Evolutionary conservation across 2,113 vertebrate genomes (phyloP).

Genomic region (Leptocoma aspasia): DNA sequence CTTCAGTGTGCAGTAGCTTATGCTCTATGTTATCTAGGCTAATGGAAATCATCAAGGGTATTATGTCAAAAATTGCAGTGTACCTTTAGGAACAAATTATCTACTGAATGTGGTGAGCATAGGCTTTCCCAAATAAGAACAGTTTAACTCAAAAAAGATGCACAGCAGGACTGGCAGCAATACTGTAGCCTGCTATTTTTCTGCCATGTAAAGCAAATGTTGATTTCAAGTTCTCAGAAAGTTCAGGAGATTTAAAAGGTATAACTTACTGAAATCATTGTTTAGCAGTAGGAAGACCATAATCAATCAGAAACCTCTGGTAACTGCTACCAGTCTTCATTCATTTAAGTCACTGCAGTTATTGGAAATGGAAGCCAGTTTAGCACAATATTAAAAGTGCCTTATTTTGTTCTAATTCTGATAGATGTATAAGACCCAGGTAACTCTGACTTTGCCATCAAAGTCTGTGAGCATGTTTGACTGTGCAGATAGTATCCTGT

Average conservation of each 20-base stretch:
- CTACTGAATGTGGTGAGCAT: neutral
- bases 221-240: neutral
- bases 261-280: neutral
- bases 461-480: neutral
- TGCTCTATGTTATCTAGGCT: neutral
- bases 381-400: neutral
- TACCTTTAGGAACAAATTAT: neutral
- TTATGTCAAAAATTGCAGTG: neutral
- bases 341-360: neutral
- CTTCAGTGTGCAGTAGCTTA: neutral
- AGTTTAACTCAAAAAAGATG: neutral
- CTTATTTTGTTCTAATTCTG: neutral
- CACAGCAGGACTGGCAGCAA: neutral
- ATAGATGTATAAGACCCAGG: neutral
- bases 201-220: neutral
- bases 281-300: neutral
- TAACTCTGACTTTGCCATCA: neutral
- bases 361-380: neutral
- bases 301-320: neutral
- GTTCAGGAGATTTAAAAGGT: neutral
- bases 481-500: neutral
- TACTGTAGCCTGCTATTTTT: neutral
- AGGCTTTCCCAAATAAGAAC: neutral
- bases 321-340: neutral
- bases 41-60: neutral